A percentile compares a stretch with the other conserved stretches of the same genome.
phyloP scores from a whole-genome alignment of 2,113 vertebrate genomes.

The Ascaphus truei region DNA sequence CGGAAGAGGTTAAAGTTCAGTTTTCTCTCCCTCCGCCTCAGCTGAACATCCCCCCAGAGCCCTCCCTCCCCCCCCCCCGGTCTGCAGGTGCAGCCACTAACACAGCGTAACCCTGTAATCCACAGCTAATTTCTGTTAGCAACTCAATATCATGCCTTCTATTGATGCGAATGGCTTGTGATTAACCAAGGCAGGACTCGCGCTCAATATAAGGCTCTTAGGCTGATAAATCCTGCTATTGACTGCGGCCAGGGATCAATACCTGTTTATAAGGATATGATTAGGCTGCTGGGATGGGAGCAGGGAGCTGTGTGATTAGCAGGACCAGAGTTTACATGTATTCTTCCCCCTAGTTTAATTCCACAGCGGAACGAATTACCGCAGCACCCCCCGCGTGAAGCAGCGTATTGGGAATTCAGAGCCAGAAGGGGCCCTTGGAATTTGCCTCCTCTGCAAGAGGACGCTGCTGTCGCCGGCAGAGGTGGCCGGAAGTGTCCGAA shows the following conservation, averaged over 20 bases:
- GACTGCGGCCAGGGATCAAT: background rate
- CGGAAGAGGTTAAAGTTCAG: background rate
- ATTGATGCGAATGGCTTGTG: conserved; percentile 16
- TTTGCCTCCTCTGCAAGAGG: no score
- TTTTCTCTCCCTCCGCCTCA: background rate
- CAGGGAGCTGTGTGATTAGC: background rate
- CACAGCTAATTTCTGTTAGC: no score
- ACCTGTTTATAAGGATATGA: conserved; percentile 30
- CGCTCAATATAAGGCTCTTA: conserved; percentile 28
- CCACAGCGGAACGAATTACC: background rate
- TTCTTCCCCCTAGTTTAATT: background rate
- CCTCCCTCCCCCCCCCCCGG: background rate
- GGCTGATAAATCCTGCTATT: conserved; percentile 30
- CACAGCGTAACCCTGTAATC: conserved; percentile 17
- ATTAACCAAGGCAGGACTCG: conserved; percentile 7
- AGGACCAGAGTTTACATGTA: background rate
- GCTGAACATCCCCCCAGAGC: background rate
- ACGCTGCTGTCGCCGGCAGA: no score
- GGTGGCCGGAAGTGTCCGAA: no score
- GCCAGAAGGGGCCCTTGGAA: no score
- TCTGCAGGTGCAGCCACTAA: background rate
- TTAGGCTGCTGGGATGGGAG: conserved; percentile 9
- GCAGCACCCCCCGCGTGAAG: no score
- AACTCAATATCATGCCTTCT: conserved; percentile 11
- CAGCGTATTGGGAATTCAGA: no score